Base-by-base conservation (phyloP, 2,113 vertebrate genomes). In the Syrrhaptes paradoxus region DNA sequence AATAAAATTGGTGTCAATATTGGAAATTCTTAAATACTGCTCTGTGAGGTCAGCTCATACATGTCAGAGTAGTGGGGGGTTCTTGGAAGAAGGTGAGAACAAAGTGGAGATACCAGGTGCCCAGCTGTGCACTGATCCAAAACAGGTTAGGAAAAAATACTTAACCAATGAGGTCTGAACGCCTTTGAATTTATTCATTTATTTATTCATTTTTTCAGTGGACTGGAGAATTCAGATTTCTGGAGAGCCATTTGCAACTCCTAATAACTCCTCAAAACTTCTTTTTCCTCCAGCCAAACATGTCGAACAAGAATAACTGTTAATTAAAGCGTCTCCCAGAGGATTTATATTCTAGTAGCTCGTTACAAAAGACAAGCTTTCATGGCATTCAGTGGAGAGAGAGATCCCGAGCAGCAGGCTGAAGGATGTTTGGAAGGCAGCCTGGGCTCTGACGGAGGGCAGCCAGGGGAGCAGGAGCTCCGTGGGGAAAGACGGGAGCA, bases 311-410 rank as follows among this genome's bases (percentile, higher is more conserved):
- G 71, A 92, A 96, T 93, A 97, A 95, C 87, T 94, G 89, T 70
- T 95, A 95, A 96, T 94, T 85, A 77, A 93, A 93, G 63, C 0
- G 0, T 67, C 77, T 95, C 95, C 80, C 81, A 22, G 45, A 92
- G 89, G 96, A 95, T 94, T 97, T 90, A 89, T 87, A 85, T 90
- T 68, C 77, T 92, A 93, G 95, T 93, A 96, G 93, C 87, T 79
- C 48, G 58, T 79, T 96, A 72, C 45, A 88, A 92, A 88, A 90
- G 82, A 62, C 12, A 5, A 88, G 36, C 32, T 93, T 93, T 88
- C 83, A 75, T 31, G 75, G 74, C 83, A 26, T 72, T 20, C 59
- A 73, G 85, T 4, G 85, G 26, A 80, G 76, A 89, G 66, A 85
- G 76, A 61, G 59, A 79, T 57, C 28, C 85, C 91, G 78, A 89